Conservation (phyloP, 2,113 vertebrate genomes). For the Myrmecobius fasciatus region DNA sequence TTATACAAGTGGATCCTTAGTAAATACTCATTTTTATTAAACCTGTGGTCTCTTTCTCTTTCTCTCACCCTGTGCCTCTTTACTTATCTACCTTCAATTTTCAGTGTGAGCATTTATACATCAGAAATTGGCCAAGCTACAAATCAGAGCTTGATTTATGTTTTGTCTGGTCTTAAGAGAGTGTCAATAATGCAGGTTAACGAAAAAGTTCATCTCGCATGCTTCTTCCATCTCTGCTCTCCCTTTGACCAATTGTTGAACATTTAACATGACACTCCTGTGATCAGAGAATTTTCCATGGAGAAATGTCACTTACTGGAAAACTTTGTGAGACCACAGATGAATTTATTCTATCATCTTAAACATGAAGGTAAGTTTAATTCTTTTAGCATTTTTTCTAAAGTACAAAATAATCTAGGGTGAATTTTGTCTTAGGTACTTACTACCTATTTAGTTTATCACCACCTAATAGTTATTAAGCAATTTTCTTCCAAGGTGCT, state of each 20-base stretch:
- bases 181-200: not conserved
- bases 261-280: not conserved
- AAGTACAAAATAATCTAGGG: not conserved
- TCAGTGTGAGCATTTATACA: not conserved
- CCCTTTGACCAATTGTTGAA: not conserved
- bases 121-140: not conserved
- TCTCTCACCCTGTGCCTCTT: not conserved
- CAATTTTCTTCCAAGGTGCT: constrained; percentile 27
- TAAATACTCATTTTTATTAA: not conserved
- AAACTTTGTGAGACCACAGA: not conserved
- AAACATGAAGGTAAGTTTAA: not conserved
- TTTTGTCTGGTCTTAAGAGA: not conserved
- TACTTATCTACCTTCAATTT: not conserved
- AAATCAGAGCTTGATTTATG: not conserved
- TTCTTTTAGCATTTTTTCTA: not conserved
- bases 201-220: not conserved
- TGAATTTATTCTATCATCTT: not conserved
- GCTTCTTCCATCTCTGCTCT: not conserved
- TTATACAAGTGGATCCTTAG: not conserved
- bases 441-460: fast-evolving
- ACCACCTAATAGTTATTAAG: not conserved
- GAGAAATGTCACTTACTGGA: not conserved
- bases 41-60: not conserved
- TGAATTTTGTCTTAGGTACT: not conserved
- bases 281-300: not conserved